phyloP scores from a whole-genome alignment of 2,113 vertebrate genomes.

The Amazona vittata region DNA sequence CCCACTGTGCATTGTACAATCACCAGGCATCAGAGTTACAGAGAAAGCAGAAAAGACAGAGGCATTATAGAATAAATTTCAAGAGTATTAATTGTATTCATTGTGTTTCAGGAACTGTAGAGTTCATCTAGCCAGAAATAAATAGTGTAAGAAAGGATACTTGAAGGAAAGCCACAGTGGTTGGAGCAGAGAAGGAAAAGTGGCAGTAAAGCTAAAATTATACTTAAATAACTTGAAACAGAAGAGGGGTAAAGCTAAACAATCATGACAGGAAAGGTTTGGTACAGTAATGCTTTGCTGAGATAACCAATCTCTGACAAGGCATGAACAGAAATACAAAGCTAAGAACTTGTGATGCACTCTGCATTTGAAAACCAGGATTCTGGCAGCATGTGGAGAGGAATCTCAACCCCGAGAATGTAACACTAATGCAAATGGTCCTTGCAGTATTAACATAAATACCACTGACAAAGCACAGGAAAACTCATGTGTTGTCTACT shows the following conservation, averaged over 20 bases:
- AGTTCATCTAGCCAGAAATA: background rate
- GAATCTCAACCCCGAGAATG: background rate
- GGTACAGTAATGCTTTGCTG: background rate
- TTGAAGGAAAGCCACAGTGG: background rate
- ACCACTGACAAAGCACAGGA: background rate
- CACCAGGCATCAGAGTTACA: background rate
- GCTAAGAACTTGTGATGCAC: background rate
- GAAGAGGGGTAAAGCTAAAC: background rate
- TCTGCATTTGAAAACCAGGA: background rate
- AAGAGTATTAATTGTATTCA: background rate
- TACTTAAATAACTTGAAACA: background rate
- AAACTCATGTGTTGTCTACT: background rate
- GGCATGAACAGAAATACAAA: background rate
- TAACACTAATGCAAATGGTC: background rate
- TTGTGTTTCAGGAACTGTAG: background rate
- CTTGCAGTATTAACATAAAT: background rate
- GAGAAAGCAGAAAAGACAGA: background rate
- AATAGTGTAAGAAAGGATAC: background rate
- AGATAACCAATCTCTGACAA: background rate
- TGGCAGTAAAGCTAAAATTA: background rate
- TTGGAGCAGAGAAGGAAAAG: background rate
- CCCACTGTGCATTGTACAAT: background rate
- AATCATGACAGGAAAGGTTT: background rate
- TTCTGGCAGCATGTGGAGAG: background rate
- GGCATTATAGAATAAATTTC: background rate